A percentile compares a stretch with the other conserved stretches of the same genome.
These are phyloP conservation scores for Uropetala carovei DNA, from an alignment of 2,888 invertebrate species.

Conservation along the genomic window DNA sequence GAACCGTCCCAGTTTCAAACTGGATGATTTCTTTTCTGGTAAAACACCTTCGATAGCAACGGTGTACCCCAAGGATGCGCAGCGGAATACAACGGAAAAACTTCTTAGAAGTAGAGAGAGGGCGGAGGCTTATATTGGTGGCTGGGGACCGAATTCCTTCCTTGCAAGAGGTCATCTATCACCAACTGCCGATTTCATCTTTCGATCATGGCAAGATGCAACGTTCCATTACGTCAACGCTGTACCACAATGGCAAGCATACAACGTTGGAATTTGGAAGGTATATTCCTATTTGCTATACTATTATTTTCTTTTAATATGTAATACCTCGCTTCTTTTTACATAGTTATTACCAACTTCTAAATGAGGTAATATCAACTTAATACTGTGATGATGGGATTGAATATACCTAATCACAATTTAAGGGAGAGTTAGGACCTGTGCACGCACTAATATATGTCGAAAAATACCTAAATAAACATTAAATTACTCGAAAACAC, in stretches of 20 bases:
- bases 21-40: slow-evolving; percentile 70
- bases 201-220: slow-evolving; percentile 78
- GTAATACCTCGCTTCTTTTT: too few species aligned
- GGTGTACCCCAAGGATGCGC: slow-evolving; percentile 29
- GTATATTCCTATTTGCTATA: too few species aligned
- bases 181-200: slow-evolving; percentile 81
- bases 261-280: slow-evolving; percentile 80
- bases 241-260: slow-evolving; percentile 82
- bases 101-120: neutral
- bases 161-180: slow-evolving; percentile 81
- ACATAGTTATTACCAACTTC: too few species aligned
- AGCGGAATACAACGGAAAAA: neutral
- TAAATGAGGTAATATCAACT: too few species aligned
- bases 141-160: slow-evolving; percentile 69
- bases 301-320: too few species aligned
- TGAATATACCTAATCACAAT: too few species aligned
- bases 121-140: slow-evolving; percentile 67
- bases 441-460: too few species aligned
- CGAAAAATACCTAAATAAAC: too few species aligned
- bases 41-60: slow-evolving; percentile 64
- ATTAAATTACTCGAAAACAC: too few species aligned
- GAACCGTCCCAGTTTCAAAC: slow-evolving; percentile 11
- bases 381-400: too few species aligned
- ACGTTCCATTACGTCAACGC: slow-evolving; percentile 82
- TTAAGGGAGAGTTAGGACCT: too few species aligned